A percentile compares a stretch with the other conserved stretches of the same genome.
Evolutionary conservation across 1,140 invertebrate genomes (phyloP).

Genomic region (Drosophila nannoptera): DNA sequence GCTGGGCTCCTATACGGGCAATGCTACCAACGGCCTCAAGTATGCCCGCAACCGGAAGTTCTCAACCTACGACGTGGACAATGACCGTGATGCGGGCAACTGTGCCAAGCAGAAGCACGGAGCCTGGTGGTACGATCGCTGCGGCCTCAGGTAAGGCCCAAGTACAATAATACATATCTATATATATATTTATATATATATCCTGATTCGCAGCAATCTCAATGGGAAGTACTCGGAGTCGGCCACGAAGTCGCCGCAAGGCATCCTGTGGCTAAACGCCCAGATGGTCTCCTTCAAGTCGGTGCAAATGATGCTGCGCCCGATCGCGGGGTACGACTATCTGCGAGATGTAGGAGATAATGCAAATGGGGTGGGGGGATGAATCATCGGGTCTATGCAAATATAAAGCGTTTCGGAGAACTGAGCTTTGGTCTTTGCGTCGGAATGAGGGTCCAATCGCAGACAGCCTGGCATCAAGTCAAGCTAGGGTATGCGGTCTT

Average conservation of each 20-base stretch:
- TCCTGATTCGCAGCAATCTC: conserved; percentile 7
- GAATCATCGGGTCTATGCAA: too few species aligned
- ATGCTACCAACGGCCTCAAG: not conserved
- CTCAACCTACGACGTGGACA: conserved; percentile 21
- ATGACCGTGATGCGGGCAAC: conserved; percentile 3
- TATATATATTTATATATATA: not conserved
- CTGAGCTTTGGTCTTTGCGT: too few species aligned
- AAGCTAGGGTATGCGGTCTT: not conserved
- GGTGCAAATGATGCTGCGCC: conserved; percentile 26
- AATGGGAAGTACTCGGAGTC: conserved; percentile 11
- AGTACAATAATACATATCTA: not conserved
- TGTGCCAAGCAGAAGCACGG: conserved; percentile 10
- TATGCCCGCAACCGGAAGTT: conserved; percentile 9
- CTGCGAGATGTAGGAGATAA: too few species aligned
- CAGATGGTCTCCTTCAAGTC: not conserved
- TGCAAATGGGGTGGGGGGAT: too few species aligned
- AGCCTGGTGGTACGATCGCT: conserved; percentile 31
- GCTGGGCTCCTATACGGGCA: conserved; percentile 5
- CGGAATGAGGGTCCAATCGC: too few species aligned
- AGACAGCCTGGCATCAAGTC: too few species aligned
- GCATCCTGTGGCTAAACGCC: conserved; percentile 1
- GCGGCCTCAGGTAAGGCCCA: conserved; percentile 17
- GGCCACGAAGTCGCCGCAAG: not conserved
- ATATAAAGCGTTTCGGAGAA: too few species aligned
- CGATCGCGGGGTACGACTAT: too few species aligned